Conservation (phyloP, 1,140 invertebrate species). For the Drosophila saltans region DNA sequence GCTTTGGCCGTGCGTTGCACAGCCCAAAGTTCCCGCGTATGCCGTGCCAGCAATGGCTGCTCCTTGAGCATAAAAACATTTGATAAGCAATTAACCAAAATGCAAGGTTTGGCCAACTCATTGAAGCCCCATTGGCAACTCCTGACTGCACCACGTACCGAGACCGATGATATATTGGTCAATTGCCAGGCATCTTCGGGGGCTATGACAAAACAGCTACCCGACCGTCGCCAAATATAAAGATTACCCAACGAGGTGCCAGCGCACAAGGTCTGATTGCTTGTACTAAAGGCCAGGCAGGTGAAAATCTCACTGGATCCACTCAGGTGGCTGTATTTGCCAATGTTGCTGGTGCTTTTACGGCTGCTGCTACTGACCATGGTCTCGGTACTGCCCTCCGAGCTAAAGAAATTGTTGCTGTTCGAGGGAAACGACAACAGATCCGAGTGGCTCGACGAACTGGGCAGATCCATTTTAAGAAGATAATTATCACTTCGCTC, state of each 20-base stretch:
- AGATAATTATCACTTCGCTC: constrained; percentile 96
- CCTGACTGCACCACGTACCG: constrained; percentile 87
- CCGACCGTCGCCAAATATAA: constrained; percentile 92
- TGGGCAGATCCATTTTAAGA: constrained; percentile 85
- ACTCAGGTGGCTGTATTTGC: constrained; percentile 50
- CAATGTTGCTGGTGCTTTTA: constrained; percentile 34
- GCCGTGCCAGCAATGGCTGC: constrained; percentile 70
- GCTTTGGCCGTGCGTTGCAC: constrained; percentile 88
- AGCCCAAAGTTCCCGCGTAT: constrained; percentile 88
- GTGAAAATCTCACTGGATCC: constrained; percentile 87
- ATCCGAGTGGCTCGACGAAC: constrained; percentile 19
- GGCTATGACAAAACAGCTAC: constrained; percentile 54
- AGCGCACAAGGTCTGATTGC: constrained; percentile 90
- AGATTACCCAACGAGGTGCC: constrained; percentile 96
- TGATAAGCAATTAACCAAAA: constrained; percentile 93
- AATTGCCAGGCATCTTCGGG: constrained; percentile 87
- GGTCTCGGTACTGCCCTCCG: constrained; percentile 50
- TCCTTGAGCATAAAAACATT: constrained; percentile 91
- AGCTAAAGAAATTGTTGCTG: constrained; percentile 57
- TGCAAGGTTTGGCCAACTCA: constrained; percentile 87
- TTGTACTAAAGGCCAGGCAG: constrained; percentile 88
- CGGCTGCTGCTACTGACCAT: constrained; percentile 28
- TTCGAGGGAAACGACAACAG: constrained; percentile 44
- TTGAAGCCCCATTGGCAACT: constrained; percentile 90
- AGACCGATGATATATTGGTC: constrained; percentile 86